These are phyloP conservation scores for Itoplectis maculator DNA, from an alignment of 2,888 invertebrate genomes.

Conservation along the genomic window DNA sequence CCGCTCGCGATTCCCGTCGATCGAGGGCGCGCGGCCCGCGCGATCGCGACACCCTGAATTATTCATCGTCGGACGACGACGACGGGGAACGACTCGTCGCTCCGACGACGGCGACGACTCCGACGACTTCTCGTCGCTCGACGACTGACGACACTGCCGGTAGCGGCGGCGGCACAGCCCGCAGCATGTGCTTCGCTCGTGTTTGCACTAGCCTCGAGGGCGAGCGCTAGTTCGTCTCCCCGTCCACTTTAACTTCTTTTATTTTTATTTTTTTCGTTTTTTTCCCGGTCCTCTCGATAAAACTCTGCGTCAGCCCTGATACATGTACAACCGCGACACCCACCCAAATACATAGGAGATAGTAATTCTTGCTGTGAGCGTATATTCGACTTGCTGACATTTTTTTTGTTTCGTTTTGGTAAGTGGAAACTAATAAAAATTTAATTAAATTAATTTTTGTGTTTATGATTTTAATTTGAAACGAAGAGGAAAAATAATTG, in stretches of 20 bases:
- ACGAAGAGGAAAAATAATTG: no score
- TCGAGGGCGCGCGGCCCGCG: slow-evolving; percentile 56
- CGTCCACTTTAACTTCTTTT: slow-evolving; percentile 30
- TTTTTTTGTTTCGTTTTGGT: no score
- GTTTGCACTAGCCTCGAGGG: slow-evolving; percentile 53
- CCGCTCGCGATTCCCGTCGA: slow-evolving; percentile 59
- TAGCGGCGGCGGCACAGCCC: slow-evolving; percentile 35
- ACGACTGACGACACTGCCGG: slow-evolving; percentile 23
- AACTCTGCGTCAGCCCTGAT: slow-evolving; percentile 21
- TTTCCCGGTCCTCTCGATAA: background rate
- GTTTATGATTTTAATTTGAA: no score
- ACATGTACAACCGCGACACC: slow-evolving; percentile 29
- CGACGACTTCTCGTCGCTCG: slow-evolving; percentile 53
- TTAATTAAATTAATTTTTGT: no score
- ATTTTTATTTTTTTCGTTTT: slow-evolving; percentile 18
- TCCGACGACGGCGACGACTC: slow-evolving; percentile 60
- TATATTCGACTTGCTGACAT: no score
- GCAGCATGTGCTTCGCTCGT: slow-evolving; percentile 56
- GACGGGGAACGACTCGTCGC: slow-evolving; percentile 56
- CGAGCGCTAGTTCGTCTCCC: slow-evolving; percentile 49
- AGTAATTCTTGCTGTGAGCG: background rate
- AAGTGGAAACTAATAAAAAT: no score
- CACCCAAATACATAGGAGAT: background rate
- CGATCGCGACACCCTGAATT: slow-evolving; percentile 80
- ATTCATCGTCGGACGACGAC: slow-evolving; percentile 80